A percentile compares a stretch with the other conserved stretches of the same genome.
phyloP scores from a whole-genome alignment of 2,888 invertebrate genomes.

The Idaea aversata region DNA sequence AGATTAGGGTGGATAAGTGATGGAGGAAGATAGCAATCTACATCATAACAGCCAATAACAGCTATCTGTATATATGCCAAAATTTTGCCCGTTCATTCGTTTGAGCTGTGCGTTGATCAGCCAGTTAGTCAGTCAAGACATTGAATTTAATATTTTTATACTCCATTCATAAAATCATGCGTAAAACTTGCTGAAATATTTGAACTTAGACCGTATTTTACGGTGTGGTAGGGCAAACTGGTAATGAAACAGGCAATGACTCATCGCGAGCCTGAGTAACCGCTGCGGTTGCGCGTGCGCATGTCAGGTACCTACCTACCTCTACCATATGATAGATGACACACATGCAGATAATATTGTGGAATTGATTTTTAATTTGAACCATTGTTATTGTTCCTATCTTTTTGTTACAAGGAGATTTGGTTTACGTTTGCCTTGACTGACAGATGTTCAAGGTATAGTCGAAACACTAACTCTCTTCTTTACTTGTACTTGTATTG shows the following conservation, averaged over 20 bases:
- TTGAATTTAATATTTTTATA: background rate
- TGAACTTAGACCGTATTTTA: conserved; percentile 42
- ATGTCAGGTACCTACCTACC: too few relatives aligned
- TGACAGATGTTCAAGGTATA: background rate
- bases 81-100: too few relatives aligned
- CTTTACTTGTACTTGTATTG: too few relatives aligned
- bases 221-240: conserved; percentile 67
- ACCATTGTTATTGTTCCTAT: background rate
- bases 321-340: background rate
- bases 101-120: too few relatives aligned
- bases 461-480: too few relatives aligned
- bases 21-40: too few relatives aligned
- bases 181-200: background rate
- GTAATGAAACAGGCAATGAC: conserved; percentile 48
- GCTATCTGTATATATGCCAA: too few relatives aligned
- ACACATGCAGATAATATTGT: background rate
- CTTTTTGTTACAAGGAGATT: background rate
- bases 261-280: conserved; percentile 37
- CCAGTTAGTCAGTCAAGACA: too few relatives aligned
- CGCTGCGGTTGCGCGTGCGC: background rate
- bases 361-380: background rate
- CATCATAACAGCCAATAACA: too few relatives aligned
- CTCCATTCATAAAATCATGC: background rate
- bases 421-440: background rate
- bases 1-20: too few relatives aligned